These are phyloP conservation scores for Sympetrum striolatum DNA, from an alignment of 2,888 invertebrate species.

Conservation along the genomic window DNA sequence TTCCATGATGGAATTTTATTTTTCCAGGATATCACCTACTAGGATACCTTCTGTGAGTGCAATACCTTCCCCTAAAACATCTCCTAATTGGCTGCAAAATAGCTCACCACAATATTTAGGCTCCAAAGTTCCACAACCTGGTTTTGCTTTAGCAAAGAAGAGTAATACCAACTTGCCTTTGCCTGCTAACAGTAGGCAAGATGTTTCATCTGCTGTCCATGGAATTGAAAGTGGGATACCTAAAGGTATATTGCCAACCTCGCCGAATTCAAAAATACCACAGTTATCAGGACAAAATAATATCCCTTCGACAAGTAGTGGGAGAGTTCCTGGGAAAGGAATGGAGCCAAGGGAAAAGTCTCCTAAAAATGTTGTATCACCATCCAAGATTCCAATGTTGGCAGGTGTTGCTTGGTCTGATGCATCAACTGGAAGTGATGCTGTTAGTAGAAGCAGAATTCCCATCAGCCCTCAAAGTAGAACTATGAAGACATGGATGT, in stretches of 20 bases:
- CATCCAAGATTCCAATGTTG: not conserved
- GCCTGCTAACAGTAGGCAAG: conserved; percentile 30
- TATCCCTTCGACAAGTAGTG: not conserved
- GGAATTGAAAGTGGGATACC: not conserved
- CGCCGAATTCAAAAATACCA: conserved; percentile 4
- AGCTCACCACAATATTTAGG: conserved; percentile 3
- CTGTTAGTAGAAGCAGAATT: not conserved
- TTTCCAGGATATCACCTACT: not conserved
- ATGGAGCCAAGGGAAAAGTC: not conserved
- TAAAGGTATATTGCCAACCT: not conserved
- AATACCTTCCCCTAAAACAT: not conserved
- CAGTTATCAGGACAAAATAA: not conserved
- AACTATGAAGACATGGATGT: conserved; percentile 59
- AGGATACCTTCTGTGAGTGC: conserved; percentile 33
- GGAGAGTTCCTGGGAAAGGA: conserved; percentile 40
- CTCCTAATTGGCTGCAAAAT: not conserved
- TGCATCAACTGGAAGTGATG: not conserved
- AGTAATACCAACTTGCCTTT: conserved; percentile 44
- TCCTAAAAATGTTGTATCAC: not conserved
- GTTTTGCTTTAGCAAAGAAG: conserved; percentile 45
- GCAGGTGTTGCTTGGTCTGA: not conserved
- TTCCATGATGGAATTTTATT: not conserved
- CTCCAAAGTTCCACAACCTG: conserved; percentile 45
- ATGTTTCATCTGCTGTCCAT: not conserved
- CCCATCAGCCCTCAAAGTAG: conserved; percentile 6